Evolutionary conservation across 35 echinoderm and acorn worm species (phyloP).

Genomic region (Lytechinus variegatus): DNA sequence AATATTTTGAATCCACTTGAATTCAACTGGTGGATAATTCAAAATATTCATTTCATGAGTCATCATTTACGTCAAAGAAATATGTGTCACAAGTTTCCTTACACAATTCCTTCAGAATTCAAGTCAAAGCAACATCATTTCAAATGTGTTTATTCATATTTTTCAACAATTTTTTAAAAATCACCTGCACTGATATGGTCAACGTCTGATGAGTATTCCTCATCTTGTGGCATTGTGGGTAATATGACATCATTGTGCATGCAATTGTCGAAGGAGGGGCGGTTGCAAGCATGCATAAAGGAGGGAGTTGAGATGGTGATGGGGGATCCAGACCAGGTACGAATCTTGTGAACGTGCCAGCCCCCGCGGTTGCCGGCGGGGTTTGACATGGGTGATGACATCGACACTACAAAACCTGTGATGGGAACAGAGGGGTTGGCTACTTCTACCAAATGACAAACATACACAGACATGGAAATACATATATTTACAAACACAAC

Average conservation of each 20-base stretch:
- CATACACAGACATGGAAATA: constrained; percentile 1
- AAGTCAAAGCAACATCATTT: no score
- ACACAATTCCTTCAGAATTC: no score
- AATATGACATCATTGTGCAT: not conserved
- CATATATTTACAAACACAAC: not conserved
- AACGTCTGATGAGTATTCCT: not conserved
- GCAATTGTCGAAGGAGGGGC: not conserved
- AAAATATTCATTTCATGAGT: no score
- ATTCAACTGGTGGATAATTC: no score
- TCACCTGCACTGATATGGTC: constrained; percentile 1
- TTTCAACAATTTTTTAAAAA: not conserved
- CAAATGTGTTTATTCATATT: no score
- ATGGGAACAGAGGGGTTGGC: constrained; percentile 11
- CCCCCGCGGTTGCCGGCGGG: not conserved
- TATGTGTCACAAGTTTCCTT: no score
- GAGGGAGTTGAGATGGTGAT: constrained; percentile 36
- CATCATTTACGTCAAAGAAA: no score
- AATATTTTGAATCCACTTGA: no score
- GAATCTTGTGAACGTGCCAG: constrained; percentile 28
- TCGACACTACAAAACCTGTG: constrained; percentile 23
- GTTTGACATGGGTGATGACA: not conserved
- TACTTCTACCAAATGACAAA: not conserved
- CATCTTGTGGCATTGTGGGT: not conserved
- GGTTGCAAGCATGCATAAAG: constrained; percentile 42
- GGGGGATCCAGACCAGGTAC: constrained; percentile 35